A percentile compares a stretch with the other conserved stretches of the same genome.
phyloP scores from a whole-genome alignment of 1,140 invertebrate genomes.

The Drosophila sp. region DNA sequence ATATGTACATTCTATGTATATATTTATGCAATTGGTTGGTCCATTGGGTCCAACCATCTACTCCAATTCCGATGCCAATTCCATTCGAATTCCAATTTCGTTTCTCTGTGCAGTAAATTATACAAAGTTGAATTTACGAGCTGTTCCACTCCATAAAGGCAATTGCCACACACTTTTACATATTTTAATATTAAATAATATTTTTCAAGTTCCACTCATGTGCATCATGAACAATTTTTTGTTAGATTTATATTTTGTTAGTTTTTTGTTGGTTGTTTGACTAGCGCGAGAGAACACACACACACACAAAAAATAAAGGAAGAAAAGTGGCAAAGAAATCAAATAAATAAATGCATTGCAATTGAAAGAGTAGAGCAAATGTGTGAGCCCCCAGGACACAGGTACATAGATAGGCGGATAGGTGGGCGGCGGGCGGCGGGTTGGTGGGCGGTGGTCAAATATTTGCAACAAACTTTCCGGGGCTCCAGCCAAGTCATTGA shows the following conservation, averaged over 20 bases:
- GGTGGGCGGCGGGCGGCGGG: background rate
- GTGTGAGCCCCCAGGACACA: slow-evolving; percentile 37
- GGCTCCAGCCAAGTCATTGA: slow-evolving; percentile 70
- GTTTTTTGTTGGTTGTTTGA: slow-evolving; percentile 40
- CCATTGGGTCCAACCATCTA: slow-evolving; percentile 15
- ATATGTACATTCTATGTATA: slow-evolving; percentile 14
- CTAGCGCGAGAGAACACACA: slow-evolving; percentile 20
- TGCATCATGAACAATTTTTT: slow-evolving; percentile 30
- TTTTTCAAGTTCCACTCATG: slow-evolving; percentile 58
- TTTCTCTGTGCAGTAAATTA: slow-evolving; percentile 46
- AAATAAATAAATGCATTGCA: slow-evolving; percentile 76
- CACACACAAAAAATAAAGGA: background rate
- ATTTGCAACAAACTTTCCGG: slow-evolving; percentile 76
- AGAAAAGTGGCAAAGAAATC: slow-evolving; percentile 49
- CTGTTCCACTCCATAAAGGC: slow-evolving; percentile 43
- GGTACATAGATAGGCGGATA: too few species aligned
- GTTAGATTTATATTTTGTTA: slow-evolving; percentile 12
- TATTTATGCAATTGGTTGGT: slow-evolving; percentile 17
- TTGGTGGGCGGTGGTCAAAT: slow-evolving; percentile 60
- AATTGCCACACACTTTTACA: slow-evolving; percentile 36
- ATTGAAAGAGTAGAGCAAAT: slow-evolving; percentile 51
- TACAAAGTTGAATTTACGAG: slow-evolving; percentile 72
- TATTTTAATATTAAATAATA: slow-evolving; percentile 67
- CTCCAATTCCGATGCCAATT: slow-evolving; percentile 33
- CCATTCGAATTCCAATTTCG: slow-evolving; percentile 20